A percentile compares a stretch with the other conserved stretches of the same genome.
Evolutionary conservation across 2,113 vertebrate species (phyloP).

Genomic region (Cryptoleucopteryx plumbea): DNA sequence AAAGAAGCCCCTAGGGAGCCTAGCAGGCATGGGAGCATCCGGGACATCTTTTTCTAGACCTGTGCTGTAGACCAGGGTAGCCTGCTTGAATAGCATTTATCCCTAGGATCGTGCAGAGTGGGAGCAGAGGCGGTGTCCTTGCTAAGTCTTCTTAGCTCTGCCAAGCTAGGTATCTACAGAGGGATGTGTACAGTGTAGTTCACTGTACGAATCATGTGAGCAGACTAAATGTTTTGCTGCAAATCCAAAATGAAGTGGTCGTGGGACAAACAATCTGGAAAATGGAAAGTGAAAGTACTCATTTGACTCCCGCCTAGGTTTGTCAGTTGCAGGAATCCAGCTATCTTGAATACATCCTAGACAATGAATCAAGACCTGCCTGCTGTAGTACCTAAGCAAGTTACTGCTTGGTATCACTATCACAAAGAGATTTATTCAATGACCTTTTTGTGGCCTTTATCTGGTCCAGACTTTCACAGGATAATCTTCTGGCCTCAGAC

Average conservation of each 20-base stretch:
- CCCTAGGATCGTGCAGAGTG: background rate
- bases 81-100: background rate
- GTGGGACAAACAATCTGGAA: background rate
- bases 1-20: background rate
- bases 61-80: background rate
- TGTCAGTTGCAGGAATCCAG: background rate
- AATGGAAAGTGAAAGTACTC: background rate
- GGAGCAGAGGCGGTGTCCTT: background rate
- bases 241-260: background rate
- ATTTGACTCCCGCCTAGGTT: background rate
- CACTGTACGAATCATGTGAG: no score
- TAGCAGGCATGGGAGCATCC: background rate
- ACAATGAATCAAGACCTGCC: background rate
- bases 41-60: background rate
- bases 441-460: background rate
- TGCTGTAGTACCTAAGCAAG: background rate
- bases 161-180: background rate
- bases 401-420: background rate
- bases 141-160: background rate
- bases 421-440: accelerated
- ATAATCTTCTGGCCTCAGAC: background rate
- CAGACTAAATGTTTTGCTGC: background rate
- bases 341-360: background rate
- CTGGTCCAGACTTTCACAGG: background rate
- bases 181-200: no score